A percentile compares a stretch with the other conserved stretches of the same genome.
These are phyloP conservation scores for Pyralis farinalis DNA, from an alignment of 2,888 invertebrate genomes.

Conservation along the genomic window DNA sequence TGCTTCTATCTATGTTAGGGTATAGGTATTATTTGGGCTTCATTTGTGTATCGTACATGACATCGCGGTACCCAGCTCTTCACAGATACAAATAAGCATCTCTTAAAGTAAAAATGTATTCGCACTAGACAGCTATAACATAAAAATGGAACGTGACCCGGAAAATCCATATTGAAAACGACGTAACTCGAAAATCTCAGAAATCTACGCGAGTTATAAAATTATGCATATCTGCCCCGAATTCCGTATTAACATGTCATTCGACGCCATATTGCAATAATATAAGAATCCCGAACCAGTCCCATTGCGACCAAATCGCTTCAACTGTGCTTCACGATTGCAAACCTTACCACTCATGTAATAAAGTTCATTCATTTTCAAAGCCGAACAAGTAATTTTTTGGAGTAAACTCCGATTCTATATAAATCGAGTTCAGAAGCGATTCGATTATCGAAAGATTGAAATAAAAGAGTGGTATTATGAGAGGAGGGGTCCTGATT, in stretches of 20 bases:
- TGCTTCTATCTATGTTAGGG: too few relatives aligned
- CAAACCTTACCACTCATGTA: constrained; percentile 19
- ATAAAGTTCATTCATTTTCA: constrained; percentile 10
- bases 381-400: constrained; percentile 28
- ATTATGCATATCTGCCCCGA: constrained; percentile 71
- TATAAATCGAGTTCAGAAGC: constrained; percentile 37
- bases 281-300: constrained; percentile 62
- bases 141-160: constrained; percentile 5
- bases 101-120: too few relatives aligned
- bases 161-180: constrained; percentile 1
- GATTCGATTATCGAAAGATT: constrained; percentile 59
- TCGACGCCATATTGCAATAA: constrained; percentile 71
- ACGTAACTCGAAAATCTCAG: constrained; percentile 19
- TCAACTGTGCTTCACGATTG: constrained; percentile 17
- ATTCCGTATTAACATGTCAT: constrained; percentile 76
- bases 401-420: constrained; percentile 39
- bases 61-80: too few relatives aligned
- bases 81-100: too few relatives aligned
- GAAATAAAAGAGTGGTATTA: constrained; percentile 37
- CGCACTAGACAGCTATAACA: neutral
- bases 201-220: constrained; percentile 48
- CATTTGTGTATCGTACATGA: too few relatives aligned
- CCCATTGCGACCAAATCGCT: constrained; percentile 11
- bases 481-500: constrained; percentile 17
- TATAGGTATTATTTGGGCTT: too few relatives aligned